Conservation (phyloP, 92 coral and sea anemone species). For the Phenganax subtilis region DNA sequence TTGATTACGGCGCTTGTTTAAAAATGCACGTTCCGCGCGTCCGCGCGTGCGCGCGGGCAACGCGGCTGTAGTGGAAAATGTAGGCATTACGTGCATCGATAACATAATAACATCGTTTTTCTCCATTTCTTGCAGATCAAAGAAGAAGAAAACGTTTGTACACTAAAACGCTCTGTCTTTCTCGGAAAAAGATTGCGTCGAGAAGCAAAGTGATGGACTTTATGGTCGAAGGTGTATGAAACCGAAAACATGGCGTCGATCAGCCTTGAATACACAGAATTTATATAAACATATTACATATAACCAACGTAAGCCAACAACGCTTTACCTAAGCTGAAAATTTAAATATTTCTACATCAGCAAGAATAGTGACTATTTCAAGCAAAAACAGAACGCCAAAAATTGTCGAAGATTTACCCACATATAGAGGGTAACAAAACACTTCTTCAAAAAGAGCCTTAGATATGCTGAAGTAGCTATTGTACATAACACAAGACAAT, state of each 20-base stretch:
- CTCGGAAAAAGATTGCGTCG: neutral
- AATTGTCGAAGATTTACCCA: neutral
- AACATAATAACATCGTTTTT: neutral
- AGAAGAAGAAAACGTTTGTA: constrained; percentile 4
- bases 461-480: neutral
- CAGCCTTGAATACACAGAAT: too few relatives aligned
- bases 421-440: neutral
- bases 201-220: neutral
- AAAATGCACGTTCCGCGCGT: too few relatives aligned
- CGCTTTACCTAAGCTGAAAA: too few relatives aligned
- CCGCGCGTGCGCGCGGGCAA: too few relatives aligned
- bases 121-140: neutral
- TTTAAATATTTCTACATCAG: too few relatives aligned
- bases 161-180: neutral
- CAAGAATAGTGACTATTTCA: neutral
- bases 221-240: neutral
- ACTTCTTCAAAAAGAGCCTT: neutral
- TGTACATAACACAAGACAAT: neutral
- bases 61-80: neutral
- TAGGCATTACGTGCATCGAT: neutral
- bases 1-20: too few relatives aligned
- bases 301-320: too few relatives aligned
- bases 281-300: too few relatives aligned
- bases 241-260: neutral
- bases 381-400: neutral